Evolutionary conservation across 2,797 vertebrate species (phyloP).

Genomic region (Clarias pachynema): DNA sequence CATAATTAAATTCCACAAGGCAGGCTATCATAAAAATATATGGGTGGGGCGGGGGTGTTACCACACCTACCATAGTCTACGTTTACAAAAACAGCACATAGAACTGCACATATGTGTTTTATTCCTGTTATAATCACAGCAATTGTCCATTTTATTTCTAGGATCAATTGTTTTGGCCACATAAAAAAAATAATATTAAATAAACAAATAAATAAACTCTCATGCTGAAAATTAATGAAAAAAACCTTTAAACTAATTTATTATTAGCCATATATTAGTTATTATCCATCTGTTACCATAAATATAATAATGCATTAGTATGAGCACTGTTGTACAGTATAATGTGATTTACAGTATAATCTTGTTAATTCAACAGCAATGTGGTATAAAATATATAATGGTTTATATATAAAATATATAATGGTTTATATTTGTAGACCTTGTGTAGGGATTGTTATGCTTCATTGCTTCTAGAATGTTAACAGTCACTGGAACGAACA

Average conservation of each 20-base stretch:
- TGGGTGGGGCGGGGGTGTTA: background rate
- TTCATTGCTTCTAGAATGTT: background rate
- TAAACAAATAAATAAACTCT: too few relatives aligned
- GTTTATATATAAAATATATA: background rate
- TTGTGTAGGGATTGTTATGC: background rate
- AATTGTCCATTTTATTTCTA: background rate
- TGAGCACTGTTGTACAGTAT: background rate
- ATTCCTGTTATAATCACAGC: background rate
- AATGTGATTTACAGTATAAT: background rate
- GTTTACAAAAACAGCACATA: background rate
- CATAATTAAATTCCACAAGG: background rate
- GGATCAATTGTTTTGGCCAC: too few relatives aligned
- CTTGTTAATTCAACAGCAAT: background rate
- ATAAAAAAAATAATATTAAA: too few relatives aligned
- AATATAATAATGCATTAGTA: background rate
- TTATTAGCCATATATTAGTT: background rate
- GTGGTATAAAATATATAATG: background rate
- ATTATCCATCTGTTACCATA: background rate
- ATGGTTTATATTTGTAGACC: conserved; percentile 10
- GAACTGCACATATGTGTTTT: background rate
- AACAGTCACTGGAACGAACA: background rate
- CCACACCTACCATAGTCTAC: background rate
- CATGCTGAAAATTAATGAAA: too few relatives aligned
- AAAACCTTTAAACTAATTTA: background rate
- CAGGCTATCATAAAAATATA: background rate